Evolutionary conservation across 1,140 invertebrate species (phyloP).

Genomic region (Druon quercuslanigerum): DNA sequence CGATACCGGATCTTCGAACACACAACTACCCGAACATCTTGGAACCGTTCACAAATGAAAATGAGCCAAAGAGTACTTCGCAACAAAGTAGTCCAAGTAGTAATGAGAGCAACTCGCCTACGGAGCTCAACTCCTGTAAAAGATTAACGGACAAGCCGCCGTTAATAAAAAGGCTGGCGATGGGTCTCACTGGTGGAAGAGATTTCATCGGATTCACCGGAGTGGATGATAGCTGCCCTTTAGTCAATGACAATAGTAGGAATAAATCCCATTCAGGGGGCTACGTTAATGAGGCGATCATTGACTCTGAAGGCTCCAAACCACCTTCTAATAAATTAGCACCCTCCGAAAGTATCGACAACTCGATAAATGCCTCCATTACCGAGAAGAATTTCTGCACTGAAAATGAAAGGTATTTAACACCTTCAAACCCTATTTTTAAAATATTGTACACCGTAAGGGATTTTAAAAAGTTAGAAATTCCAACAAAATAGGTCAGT

Average conservation of each 20-base stretch:
- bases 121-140: constrained; percentile 90
- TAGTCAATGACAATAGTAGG: constrained; percentile 77
- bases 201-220: constrained; percentile 68
- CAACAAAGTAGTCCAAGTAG: constrained; percentile 85
- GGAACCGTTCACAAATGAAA: constrained; percentile 67
- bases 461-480: no score
- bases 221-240: constrained; percentile 79
- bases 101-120: constrained; percentile 91
- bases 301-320: constrained; percentile 70
- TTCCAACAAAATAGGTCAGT: no score
- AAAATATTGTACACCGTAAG: no score
- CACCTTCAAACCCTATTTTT: no score
- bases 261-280: constrained; percentile 82
- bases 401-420: constrained; percentile 74
- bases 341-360: constrained; percentile 73
- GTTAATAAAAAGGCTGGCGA: constrained; percentile 85
- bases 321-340: constrained; percentile 71
- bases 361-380: constrained; percentile 73
- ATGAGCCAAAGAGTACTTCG: constrained; percentile 73
- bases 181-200: constrained; percentile 79
- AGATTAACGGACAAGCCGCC: constrained; percentile 88
- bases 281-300: constrained; percentile 85
- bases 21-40: constrained; percentile 75
- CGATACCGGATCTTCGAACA: constrained; percentile 75
- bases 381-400: constrained; percentile 76